These are phyloP conservation scores for Drosophila paramelanica DNA, from an alignment of 2,888 invertebrate species.

Conservation along the genomic window DNA sequence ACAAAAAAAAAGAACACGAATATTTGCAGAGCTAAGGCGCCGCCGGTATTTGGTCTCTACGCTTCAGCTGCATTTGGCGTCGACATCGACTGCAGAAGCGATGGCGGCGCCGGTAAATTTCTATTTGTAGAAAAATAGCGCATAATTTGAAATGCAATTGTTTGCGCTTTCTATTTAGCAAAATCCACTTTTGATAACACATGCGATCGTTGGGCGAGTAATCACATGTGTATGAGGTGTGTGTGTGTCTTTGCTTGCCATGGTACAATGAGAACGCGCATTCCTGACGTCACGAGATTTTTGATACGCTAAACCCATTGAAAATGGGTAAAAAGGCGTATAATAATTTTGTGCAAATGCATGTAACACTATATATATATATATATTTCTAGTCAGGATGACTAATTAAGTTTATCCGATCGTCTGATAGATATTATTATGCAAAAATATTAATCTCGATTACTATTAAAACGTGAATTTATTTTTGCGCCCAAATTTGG, in stretches of 20 bases:
- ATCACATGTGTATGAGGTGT: background rate
- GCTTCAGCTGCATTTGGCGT: constrained; percentile 63
- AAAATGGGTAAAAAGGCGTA: too few species aligned
- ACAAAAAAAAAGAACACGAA: constrained; percentile 25
- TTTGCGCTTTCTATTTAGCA: constrained; percentile 72
- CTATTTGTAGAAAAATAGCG: constrained; percentile 76
- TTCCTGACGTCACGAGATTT: constrained; percentile 50
- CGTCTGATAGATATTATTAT: too few species aligned
- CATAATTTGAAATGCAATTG: constrained; percentile 71
- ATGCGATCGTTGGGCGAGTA: constrained; percentile 39
- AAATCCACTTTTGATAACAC: constrained; percentile 55
- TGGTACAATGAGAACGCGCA: constrained; percentile 38
- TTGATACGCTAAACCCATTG: background rate
- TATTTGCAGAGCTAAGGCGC: constrained; percentile 52
- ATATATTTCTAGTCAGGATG: too few species aligned
- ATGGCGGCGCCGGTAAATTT: constrained; percentile 47
- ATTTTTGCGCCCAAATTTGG: too few species aligned
- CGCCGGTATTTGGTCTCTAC: constrained; percentile 37
- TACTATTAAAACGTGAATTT: too few species aligned
- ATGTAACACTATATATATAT: too few species aligned
- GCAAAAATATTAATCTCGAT: too few species aligned
- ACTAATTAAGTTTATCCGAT: too few species aligned
- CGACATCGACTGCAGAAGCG: constrained; percentile 17
- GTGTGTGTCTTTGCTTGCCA: constrained; percentile 17
- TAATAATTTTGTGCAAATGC: too few species aligned